Evolutionary conservation across 2,888 invertebrate genomes (phyloP).

Genomic region (Drosophila anomelani): DNA sequence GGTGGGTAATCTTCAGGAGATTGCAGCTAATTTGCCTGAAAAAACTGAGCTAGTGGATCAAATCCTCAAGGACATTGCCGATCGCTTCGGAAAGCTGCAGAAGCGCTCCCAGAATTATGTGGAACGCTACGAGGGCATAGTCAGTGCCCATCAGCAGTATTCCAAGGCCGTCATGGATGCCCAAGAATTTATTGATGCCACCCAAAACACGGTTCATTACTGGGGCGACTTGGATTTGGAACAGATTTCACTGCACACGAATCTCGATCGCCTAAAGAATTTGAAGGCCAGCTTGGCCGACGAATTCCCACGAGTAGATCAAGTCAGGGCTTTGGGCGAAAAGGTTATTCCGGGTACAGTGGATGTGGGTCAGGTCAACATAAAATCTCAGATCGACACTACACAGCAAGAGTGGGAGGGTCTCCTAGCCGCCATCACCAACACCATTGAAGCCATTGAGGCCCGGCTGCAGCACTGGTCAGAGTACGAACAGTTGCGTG

Average conservation of each 20-base stretch:
- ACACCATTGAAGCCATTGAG: conserved; percentile 92
- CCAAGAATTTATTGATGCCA: conserved; percentile 94
- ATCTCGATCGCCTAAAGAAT: conserved; percentile 93
- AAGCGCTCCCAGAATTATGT: conserved; percentile 91
- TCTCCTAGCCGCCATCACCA: conserved; percentile 90
- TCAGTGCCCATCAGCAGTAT: conserved; percentile 95
- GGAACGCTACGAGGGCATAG: conserved; percentile 94
- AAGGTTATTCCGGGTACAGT: conserved; percentile 95
- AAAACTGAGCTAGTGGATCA: conserved; percentile 90
- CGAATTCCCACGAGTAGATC: conserved; percentile 93
- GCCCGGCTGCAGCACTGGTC: conserved; percentile 95
- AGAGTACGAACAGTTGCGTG: conserved; percentile 94
- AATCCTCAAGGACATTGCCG: conserved; percentile 88
- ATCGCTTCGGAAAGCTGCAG: conserved; percentile 90
- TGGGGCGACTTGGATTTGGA: conserved; percentile 94
- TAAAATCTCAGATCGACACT: conserved; percentile 94
- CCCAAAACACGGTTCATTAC: conserved; percentile 91
- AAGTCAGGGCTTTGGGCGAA: conserved; percentile 93
- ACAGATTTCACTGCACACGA: conserved; percentile 93
- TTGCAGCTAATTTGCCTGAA: conserved; percentile 92
- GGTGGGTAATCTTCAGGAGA: conserved; percentile 91
- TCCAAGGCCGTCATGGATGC: conserved; percentile 94
- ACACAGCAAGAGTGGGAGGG: conserved; percentile 97
- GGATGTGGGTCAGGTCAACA: conserved; percentile 92
- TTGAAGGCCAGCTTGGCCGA: conserved; percentile 92